Evolutionary conservation across 2,888 invertebrate genomes (phyloP), one percentile per base, ranked within the genome.

Genomic region (Athrips mouffetella): DNA sequence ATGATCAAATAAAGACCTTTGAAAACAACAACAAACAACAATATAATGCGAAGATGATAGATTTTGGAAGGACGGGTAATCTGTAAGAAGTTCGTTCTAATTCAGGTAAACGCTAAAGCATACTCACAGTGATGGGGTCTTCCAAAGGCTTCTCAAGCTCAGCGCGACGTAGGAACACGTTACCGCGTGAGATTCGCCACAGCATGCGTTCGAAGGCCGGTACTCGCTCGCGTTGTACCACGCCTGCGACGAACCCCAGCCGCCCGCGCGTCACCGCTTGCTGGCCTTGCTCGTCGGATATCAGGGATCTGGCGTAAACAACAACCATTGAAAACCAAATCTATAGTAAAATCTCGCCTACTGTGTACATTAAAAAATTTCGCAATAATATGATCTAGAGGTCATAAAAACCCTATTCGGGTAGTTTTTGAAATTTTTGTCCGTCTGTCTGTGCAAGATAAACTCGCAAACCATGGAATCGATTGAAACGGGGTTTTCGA

Each of bases 131-230:
- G 45, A 91, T 89, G 44, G 94, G 97, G 88, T 95, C 98, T 80
- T 94, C 96, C 58, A 94, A 85, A 0, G 95, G 93, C 54, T 93
- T 92, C 41, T 94, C 94, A 35, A 98, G 93, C 70, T 96, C 96
- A 0, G 95, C 93, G 65, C 95, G 94, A 10, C 96, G 90, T 54
- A 98, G 79, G 80, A 97, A 98, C 8, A 97, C 97, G 74, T 96
- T 96, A 23, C 97, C 97, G 49, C 97, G 91, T 15, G 96, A 97
- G 57, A 96, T 96, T 58, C 97, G 91, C 97, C 97, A 98, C 65
- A 98, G 81, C 94, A 98, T 96, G 47, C 96, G 90, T 74, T 97
- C 97, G 84, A 98, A 98, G 41, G 94, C 94, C 1, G 95, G 95
- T 49, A 97, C 92, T 53, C 96, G 90, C 79, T 97, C 97, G 31